Conservation (phyloP, 2,888 invertebrate species). For the Xanthorhoe spadicearia region DNA sequence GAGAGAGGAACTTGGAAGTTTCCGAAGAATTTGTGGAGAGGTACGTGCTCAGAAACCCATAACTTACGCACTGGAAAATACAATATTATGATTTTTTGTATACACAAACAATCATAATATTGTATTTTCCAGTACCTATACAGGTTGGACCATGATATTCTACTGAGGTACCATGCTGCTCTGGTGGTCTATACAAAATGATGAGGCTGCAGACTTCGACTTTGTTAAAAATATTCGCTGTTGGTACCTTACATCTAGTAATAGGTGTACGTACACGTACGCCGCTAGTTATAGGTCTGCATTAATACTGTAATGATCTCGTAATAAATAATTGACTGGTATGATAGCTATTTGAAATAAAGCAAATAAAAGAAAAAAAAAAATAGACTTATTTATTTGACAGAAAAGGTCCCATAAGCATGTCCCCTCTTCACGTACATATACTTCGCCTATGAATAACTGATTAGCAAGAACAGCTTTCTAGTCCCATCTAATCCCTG, state of each 20-base stretch:
- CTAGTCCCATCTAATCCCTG: slow-evolving; percentile 21
- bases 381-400: too few species aligned
- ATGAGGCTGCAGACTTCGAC: neutral
- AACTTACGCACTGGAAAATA: neutral
- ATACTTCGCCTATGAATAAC: neutral
- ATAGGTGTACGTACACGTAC: too few species aligned
- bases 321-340: too few species aligned
- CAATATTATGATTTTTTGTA: too few species aligned
- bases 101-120: too few species aligned
- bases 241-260: too few species aligned
- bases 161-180: neutral
- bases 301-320: too few species aligned
- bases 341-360: too few species aligned
- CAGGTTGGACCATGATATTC: neutral
- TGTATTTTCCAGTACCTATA: too few species aligned
- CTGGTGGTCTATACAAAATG: neutral
- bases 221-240: neutral
- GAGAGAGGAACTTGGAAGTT: slow-evolving; percentile 55
- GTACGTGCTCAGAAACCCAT: slow-evolving; percentile 44
- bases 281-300: neutral
- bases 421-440: neutral
- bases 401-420: neutral
- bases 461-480: slow-evolving; percentile 21
- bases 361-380: too few species aligned
- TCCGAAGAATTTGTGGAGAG: slow-evolving; percentile 65